Evolutionary conservation across 2,113 vertebrate genomes (phyloP).

Genomic region (Siniperca chuatsi): DNA sequence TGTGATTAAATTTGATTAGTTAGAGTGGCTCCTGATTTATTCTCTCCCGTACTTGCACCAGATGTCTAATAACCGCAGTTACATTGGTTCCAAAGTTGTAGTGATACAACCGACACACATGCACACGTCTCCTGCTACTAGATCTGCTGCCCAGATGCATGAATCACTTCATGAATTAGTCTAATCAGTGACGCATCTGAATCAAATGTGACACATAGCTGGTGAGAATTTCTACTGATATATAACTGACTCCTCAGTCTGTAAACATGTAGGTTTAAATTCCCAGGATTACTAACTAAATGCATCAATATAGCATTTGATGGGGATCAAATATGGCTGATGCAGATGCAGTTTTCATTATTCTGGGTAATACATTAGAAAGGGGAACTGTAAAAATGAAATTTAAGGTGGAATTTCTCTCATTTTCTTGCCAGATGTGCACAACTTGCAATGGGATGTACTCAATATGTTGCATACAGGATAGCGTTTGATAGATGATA

Average conservation of each 20-base stretch:
- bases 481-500: constrained; percentile 14
- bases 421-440: constrained; percentile 35
- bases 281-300: constrained; percentile 15
- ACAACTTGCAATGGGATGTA: not conserved
- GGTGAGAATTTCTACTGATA: not conserved
- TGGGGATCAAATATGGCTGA: not conserved
- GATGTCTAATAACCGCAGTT: constrained; percentile 77
- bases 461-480: not conserved
- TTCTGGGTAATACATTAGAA: not conserved
- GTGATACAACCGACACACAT: constrained; percentile 27
- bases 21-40: constrained; percentile 78
- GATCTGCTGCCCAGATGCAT: constrained; percentile 58
- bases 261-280: constrained; percentile 15
- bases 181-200: constrained; percentile 54
- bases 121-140: constrained; percentile 20
- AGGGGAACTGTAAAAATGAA: not conserved
- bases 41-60: constrained; percentile 65
- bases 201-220: constrained; percentile 35
- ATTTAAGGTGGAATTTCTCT: not conserved
- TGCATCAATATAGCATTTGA: constrained; percentile 2
- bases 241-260: not conserved
- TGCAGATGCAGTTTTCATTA: constrained; percentile 4
- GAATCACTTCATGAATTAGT: constrained; percentile 59
- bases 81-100: constrained; percentile 47
- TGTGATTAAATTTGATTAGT: constrained; percentile 80